Percentiles rank a stretch among this genome's conserved stretches.
These are phyloP conservation scores for Yponomeuta malinellus DNA, from an alignment of 2,888 invertebrate genomes.

Conservation along the genomic window DNA sequence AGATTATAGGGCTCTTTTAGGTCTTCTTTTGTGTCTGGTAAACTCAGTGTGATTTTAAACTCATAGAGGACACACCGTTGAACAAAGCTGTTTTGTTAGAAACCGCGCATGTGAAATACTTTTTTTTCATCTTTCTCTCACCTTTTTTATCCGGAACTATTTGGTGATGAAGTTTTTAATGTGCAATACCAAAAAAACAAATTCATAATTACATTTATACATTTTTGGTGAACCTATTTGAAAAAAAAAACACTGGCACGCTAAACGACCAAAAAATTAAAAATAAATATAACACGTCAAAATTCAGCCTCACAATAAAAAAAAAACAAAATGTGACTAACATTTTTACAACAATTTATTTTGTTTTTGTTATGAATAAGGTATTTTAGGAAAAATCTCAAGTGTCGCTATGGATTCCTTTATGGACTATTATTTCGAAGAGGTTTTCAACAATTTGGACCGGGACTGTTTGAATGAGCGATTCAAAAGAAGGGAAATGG, in stretches of 20 bases:
- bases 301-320: neutral
- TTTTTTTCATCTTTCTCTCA: too few species aligned
- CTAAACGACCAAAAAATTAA: neutral
- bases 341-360: neutral
- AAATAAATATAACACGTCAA: neutral
- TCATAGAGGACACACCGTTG: neutral
- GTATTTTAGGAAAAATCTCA: constrained; percentile 8
- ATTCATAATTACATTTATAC: too few species aligned
- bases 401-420: constrained; percentile 80
- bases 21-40: constrained; percentile 32
- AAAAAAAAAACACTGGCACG: neutral
- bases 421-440: constrained; percentile 87
- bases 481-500: constrained; percentile 81
- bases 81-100: neutral
- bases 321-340: neutral
- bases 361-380: neutral
- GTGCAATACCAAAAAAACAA: too few species aligned
- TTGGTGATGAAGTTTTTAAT: too few species aligned
- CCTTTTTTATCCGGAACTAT: too few species aligned
- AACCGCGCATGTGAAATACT: too few species aligned
- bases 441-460: constrained; percentile 81
- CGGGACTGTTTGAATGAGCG: constrained; percentile 83
- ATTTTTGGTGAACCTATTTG: too few species aligned
- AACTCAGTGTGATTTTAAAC: constrained; percentile 13
- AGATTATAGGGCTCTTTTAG: constrained; percentile 53